phyloP scores from a whole-genome alignment of 1,140 invertebrate species.

The Pseudomyrmex flavicornis region DNA sequence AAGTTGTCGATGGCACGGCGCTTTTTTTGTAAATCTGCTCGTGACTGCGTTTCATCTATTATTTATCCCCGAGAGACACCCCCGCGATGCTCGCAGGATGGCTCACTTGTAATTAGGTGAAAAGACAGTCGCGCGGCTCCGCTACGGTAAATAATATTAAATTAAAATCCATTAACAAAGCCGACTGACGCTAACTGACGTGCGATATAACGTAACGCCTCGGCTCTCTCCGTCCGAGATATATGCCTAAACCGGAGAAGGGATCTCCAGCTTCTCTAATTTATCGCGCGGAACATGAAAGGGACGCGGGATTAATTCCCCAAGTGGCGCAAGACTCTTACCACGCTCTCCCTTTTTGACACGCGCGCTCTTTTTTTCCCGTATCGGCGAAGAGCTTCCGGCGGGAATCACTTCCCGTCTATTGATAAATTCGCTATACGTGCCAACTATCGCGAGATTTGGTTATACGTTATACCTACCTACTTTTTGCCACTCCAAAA shows the following conservation, averaged over 20 bases:
- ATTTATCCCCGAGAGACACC: conserved; percentile 43
- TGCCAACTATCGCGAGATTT: too few relatives aligned
- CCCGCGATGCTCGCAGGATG: not conserved
- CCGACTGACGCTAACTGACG: conserved; percentile 27
- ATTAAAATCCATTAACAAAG: conserved; percentile 70
- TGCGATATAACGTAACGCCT: conserved; percentile 12
- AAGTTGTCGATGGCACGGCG: too few relatives aligned
- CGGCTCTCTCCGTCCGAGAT: not conserved
- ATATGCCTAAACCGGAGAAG: conserved; percentile 48
- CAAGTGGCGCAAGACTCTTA: not conserved
- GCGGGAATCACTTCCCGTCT: too few relatives aligned
- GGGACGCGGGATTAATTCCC: conserved; percentile 17
- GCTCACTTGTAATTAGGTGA: conserved; percentile 49
- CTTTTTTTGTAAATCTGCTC: conserved; percentile 8
- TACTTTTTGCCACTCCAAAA: too few relatives aligned
- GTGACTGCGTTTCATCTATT: conserved; percentile 45
- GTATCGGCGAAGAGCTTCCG: not conserved
- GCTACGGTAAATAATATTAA: conserved; percentile 58
- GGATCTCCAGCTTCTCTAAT: conserved; percentile 4
- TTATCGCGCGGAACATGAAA: conserved; percentile 3
- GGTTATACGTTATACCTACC: too few relatives aligned
- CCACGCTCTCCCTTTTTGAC: not conserved
- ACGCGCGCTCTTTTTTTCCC: not conserved
- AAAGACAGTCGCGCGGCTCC: not conserved
- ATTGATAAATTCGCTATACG: too few relatives aligned